These are phyloP conservation scores for Isichthys henryi DNA, from an alignment of 2,113 vertebrate genomes.

Conservation along the genomic window DNA sequence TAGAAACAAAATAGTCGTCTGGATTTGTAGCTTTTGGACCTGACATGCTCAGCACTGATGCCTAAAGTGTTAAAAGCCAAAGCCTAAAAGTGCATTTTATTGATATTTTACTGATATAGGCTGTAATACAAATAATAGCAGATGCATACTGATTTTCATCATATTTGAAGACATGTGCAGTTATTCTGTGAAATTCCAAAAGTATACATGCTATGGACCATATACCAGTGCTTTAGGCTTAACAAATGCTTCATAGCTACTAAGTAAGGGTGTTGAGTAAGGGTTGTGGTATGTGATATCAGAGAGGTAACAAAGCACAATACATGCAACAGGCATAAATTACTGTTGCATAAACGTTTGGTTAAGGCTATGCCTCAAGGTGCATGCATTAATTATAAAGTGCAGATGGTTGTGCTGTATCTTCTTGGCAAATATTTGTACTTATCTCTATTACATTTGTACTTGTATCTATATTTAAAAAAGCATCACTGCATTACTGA, in stretches of 20 bases:
- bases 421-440: neutral
- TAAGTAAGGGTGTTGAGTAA: neutral
- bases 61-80: neutral
- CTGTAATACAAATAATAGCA: neutral
- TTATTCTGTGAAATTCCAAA: neutral
- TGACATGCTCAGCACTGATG: neutral
- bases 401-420: neutral
- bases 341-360: neutral
- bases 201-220: neutral
- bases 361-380: neutral
- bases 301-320: neutral
- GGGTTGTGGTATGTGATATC: neutral
- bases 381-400: neutral
- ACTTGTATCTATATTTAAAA: neutral
- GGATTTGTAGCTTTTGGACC: neutral
- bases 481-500: neutral
- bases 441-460: neutral
- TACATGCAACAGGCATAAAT: neutral
- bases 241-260: neutral
- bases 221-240: neutral
- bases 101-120: neutral
- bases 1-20: neutral
- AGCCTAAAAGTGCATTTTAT: neutral
- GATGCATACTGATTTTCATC: neutral
- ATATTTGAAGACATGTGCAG: neutral